phyloP scores from a whole-genome alignment of 2,888 invertebrate genomes.

The Lasius platythorax region DNA sequence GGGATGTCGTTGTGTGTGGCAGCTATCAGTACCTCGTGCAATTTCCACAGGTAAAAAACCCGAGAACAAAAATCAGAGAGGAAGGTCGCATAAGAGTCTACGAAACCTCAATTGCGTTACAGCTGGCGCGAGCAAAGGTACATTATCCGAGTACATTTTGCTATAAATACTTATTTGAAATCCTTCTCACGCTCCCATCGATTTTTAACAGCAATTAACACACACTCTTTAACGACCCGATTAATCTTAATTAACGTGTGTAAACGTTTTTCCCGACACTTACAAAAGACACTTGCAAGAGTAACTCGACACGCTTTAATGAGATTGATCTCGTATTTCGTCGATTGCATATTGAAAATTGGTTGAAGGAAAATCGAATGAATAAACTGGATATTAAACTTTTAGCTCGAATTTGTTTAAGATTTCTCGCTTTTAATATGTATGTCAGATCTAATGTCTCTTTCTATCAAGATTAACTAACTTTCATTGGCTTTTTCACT shows the following conservation, averaged over 20 bases:
- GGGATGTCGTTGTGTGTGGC: conserved; percentile 76
- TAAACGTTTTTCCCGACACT: not conserved
- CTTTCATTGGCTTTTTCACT: not conserved
- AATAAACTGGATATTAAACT: conserved; percentile 21
- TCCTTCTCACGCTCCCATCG: conserved; percentile 61
- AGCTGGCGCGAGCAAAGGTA: conserved; percentile 87
- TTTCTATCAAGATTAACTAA: not conserved
- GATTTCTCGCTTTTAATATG: not conserved
- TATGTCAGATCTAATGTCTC: not conserved
- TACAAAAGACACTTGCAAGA: conserved; percentile 22
- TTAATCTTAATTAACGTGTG: conserved; percentile 36
- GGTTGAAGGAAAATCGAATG: not conserved
- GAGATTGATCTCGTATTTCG: not conserved
- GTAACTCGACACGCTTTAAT: conserved; percentile 12
- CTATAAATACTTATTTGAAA: conserved; percentile 42
- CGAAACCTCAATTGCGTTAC: conserved; percentile 89
- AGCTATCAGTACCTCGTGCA: conserved; percentile 76
- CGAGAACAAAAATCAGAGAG: conserved; percentile 87
- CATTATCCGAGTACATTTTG: conserved; percentile 81
- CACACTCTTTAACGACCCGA: conserved; percentile 61
- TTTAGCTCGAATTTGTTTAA: not conserved
- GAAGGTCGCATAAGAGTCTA: conserved; percentile 88
- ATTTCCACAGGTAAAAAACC: conserved; percentile 86
- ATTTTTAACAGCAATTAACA: conserved; percentile 73
- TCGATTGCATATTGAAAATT: conserved; percentile 8